These are phyloP conservation scores for Idris sp. DNA, from an alignment of 1,140 invertebrate genomes.

Conservation along the genomic window DNA sequence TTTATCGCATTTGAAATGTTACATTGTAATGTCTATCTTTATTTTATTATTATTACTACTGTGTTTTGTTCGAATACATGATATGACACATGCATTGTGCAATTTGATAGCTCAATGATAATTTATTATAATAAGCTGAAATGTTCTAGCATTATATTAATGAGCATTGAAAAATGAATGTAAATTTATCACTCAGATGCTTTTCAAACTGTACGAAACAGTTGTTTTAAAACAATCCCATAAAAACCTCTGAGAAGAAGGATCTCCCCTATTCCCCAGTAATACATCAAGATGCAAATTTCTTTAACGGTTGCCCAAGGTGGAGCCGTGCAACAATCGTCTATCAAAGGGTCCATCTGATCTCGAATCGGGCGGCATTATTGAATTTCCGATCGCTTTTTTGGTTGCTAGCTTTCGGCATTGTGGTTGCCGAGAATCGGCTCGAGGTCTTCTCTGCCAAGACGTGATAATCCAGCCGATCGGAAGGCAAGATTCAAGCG, in stretches of 20 bases:
- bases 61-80: too few species aligned
- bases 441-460: constrained; percentile 48
- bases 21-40: too few species aligned
- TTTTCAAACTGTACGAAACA: too few species aligned
- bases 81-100: too few species aligned
- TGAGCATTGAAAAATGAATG: too few species aligned
- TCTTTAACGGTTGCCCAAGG: background rate
- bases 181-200: too few species aligned
- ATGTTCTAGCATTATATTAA: too few species aligned
- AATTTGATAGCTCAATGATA: too few species aligned
- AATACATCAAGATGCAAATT: constrained; percentile 1
- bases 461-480: constrained; percentile 57
- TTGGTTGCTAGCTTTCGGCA: constrained; percentile 20
- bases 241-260: background rate
- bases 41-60: too few species aligned
- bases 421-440: constrained; percentile 29
- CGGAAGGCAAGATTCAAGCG: constrained; percentile 52
- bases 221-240: too few species aligned
- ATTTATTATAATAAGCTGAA: too few species aligned
- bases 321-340: constrained; percentile 29
- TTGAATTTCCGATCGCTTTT: constrained; percentile 47
- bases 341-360: constrained; percentile 15
- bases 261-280: background rate
- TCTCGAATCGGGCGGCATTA: constrained; percentile 30
- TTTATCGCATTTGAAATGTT: too few species aligned